Conservation (phyloP, 1,140 invertebrate species). For the Hestina assimilis region DNA sequence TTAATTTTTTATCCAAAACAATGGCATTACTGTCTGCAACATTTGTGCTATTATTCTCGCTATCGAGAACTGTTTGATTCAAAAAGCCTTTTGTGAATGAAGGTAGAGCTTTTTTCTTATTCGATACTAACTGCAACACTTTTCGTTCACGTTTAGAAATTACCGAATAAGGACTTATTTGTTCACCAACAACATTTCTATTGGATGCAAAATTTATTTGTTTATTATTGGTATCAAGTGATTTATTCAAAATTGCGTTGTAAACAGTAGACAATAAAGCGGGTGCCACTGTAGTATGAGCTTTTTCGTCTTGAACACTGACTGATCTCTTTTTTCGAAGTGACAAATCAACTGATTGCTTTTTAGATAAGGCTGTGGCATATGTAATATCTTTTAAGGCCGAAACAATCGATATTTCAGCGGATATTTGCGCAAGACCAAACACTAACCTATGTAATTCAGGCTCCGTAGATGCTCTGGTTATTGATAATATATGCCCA, state of each 20-base stretch:
- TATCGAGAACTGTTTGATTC: slow-evolving; percentile 61
- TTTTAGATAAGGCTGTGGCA: slow-evolving; percentile 61
- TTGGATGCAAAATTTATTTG: slow-evolving; percentile 4
- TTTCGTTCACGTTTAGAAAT: slow-evolving; percentile 41
- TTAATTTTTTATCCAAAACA: slow-evolving; percentile 52
- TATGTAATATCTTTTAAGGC: slow-evolving; percentile 70
- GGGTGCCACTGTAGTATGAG: slow-evolving; percentile 22
- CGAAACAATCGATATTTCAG: slow-evolving; percentile 68
- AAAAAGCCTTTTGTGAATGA: slow-evolving; percentile 53
- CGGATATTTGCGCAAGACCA: slow-evolving; percentile 65
- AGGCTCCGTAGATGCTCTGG: slow-evolving; percentile 62
- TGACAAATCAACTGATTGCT: slow-evolving; percentile 65
- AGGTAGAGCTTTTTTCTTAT: slow-evolving; percentile 18
- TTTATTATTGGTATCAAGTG: neutral
- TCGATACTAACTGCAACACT: slow-evolving; percentile 40
- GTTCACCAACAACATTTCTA: slow-evolving; percentile 15
- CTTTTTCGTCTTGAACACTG: slow-evolving; percentile 13
- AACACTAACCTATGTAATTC: slow-evolving; percentile 68
- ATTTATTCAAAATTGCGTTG: slow-evolving; percentile 53
- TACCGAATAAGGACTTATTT: slow-evolving; percentile 47
- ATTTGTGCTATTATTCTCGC: slow-evolving; percentile 38
- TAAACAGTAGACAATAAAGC: slow-evolving; percentile 34
- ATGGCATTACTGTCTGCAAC: slow-evolving; percentile 50
- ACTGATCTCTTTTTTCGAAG: slow-evolving; percentile 57
- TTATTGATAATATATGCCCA: slow-evolving; percentile 61